A percentile compares a stretch with the other conserved stretches of the same genome.
Conservation (phyloP, 2,113 vertebrate genomes). For the Prochilodus magdalenae region DNA sequence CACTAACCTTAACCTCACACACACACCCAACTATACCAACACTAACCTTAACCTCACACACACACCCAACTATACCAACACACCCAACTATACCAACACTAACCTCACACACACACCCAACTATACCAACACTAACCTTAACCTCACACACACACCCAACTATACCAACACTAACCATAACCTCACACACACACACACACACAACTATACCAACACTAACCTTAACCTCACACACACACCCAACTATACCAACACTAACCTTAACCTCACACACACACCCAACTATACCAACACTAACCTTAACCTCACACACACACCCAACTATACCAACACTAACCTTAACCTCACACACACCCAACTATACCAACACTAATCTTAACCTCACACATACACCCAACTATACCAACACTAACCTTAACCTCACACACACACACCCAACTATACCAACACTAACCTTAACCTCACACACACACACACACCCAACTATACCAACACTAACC, state of each 20-base stretch:
- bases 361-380: neutral
- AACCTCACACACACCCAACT: neutral
- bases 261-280: slow-evolving; percentile 18
- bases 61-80: too few species aligned
- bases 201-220: too few species aligned
- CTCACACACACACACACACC: slow-evolving; percentile 35
- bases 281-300: neutral
- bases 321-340: neutral
- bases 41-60: slow-evolving; percentile 27
- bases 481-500: too few species aligned
- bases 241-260: too few species aligned
- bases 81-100: neutral
- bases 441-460: neutral
- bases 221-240: slow-evolving; percentile 20
- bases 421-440: slow-evolving; percentile 31
- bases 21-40: neutral
- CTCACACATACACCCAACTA: slow-evolving; percentile 16
- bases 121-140: neutral
- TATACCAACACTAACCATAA: neutral
- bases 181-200: slow-evolving; percentile 37
- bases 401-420: neutral
- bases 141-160: slow-evolving; percentile 15
- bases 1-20: slow-evolving; percentile 17
- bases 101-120: slow-evolving; percentile 16
- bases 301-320: slow-evolving; percentile 17